These are phyloP conservation scores for Bibio marci DNA, from an alignment of 2,888 invertebrate species.

Conservation along the genomic window DNA sequence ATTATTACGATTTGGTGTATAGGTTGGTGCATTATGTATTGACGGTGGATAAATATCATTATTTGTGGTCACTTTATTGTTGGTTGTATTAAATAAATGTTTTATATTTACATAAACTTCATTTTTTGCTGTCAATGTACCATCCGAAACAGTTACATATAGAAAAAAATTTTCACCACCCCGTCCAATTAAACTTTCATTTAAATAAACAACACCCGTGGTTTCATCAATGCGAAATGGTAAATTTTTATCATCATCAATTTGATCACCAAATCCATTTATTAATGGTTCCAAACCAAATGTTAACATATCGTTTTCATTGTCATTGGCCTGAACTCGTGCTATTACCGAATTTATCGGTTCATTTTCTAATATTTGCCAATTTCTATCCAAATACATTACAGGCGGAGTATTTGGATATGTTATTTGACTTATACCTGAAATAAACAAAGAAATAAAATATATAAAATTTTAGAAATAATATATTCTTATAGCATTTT, in stretches of 20 bases:
- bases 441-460: constrained; percentile 6
- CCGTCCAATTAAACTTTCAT: constrained; percentile 57
- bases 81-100: constrained; percentile 9
- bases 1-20: constrained; percentile 21
- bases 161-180: constrained; percentile 46
- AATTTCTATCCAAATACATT: constrained; percentile 52
- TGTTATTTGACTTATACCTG: constrained; percentile 15
- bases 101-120: constrained; percentile 48
- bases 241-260: constrained; percentile 21
- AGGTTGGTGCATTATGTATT: no score
- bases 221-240: constrained; percentile 61
- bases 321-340: constrained; percentile 47
- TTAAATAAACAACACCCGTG: constrained; percentile 62
- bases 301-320: constrained; percentile 41
- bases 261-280: constrained; percentile 16
- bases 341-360: constrained; percentile 55
- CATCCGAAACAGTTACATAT: constrained; percentile 51
- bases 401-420: constrained; percentile 38
- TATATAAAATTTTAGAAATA: not conserved
- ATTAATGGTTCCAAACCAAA: constrained; percentile 51
- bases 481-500: no score
- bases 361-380: constrained; percentile 55
- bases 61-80: constrained; percentile 9
- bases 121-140: constrained; percentile 42
- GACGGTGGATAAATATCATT: constrained; percentile 11